Base-by-base conservation (phyloP, 35 echinoderm and acorn worm genomes). In the Heliocidaris erythrogramma region DNA sequence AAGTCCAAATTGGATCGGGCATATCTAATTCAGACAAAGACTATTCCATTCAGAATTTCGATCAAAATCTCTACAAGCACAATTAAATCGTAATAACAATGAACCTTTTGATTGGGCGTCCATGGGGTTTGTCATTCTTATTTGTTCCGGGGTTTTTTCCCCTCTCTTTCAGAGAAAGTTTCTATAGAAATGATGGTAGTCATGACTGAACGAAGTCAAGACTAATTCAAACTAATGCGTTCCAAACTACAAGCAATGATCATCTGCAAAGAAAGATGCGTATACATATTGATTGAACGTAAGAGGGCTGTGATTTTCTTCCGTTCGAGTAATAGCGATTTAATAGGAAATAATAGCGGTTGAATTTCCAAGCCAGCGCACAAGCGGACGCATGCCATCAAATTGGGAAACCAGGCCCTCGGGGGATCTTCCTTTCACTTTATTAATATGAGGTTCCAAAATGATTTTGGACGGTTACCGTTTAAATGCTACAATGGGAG, bases 271-370 rank as follows among this genome's bases (percentile, higher is more conserved):
- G 27, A n/a, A 27, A 78, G 17, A 78, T 78, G 65, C 21, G 65
- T 78, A 29, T n/a, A 18, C 7, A 78, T 78, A 78, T 78, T 78
- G 18, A 78, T 78, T 78, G 65, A 78, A 78, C 65, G 65, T 78
- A 78, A 78, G 65, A 78, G 65, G 65, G 65, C 27, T 78, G 65
- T 78, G 65, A 78, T 78, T 78, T n/a, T 78, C 65, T 78, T 78
- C 65, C 65, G 65, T 78, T 78, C 27, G 65, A 2, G 17, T 78
- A 78, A 78, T 78, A 78, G 65, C 65, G 65, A 78, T 78, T 78
- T 78, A 78, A 78, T 78, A 78, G 65, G 65, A 78, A 78, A 78
- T 21, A 78, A 78, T 78, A 24, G 65, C 65, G 7, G 24, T 78
- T n/a, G 21, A 24, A 78, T 78, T 4, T n/a, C 17, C 65, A 24